Base-by-base conservation (phyloP, 2,888 invertebrate genomes). In the Phymatocera aterrima region DNA sequence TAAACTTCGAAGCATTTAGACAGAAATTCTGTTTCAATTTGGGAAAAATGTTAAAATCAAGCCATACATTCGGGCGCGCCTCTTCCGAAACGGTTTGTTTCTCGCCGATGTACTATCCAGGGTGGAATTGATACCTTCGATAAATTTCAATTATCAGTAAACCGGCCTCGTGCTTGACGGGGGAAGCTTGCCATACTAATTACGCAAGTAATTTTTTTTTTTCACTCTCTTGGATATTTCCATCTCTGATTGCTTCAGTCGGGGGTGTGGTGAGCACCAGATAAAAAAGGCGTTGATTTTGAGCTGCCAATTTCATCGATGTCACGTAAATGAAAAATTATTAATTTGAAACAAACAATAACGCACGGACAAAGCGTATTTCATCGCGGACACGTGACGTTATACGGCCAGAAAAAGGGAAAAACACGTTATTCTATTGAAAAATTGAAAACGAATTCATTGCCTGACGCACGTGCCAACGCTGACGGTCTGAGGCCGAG, bases 311-410 rank as follows among this genome's bases (percentile, higher is more conserved):
- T 40, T 40, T 5, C 15, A n/a, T n/a, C n/a, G 21, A 57, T 21
- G 37, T 37, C 61, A 10, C 0, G 1, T 64, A 51, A 18, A n/a
- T 37, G 18, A 8, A 37, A 57, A 37, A 37, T 61, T 8, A 12
- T 15, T n/a, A 37, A 64, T 61, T 37, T 34, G 4, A 61, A 61
- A 61, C 34, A n/a, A 61, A 28, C 61, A 61, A 61, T n/a, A 18
- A n/a, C n/a, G 10, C 34, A 37, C 31, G 34, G 8, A 37, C 8
- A 34, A 37, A 37, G 18, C 37, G 37, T 37, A 37, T 64, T 37
- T 37, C n/a, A 31, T 37, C 61, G 37, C 18, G 8, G 61, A 34
- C 3, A 64, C 34, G 61, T 37, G 61, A 21, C 37, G n/a, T 37
- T n/a, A 64, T 31, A 18, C 37, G 5, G 24, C 6, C 37, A 21